phyloP scores from a whole-genome alignment of 1,140 invertebrate genomes.

The Thaumatotibia leucotreta region DNA sequence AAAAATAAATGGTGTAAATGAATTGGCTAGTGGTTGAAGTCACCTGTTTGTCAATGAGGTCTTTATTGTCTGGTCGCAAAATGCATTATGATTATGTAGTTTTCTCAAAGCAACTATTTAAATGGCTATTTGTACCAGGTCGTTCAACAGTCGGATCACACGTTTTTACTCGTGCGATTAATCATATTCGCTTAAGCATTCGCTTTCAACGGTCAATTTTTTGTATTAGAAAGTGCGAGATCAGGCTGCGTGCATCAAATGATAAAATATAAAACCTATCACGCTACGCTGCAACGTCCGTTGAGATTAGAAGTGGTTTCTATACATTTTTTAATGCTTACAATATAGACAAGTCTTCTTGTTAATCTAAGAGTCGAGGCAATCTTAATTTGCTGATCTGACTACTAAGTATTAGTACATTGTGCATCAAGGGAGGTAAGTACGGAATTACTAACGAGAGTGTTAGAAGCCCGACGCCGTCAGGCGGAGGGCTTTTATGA shows the following conservation, averaged over 20 bases:
- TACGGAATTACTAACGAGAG: too few relatives aligned
- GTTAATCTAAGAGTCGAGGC: too few relatives aligned
- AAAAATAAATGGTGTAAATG: too few relatives aligned
- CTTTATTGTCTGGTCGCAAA: background rate
- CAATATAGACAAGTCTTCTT: too few relatives aligned
- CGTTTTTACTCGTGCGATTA: constrained; percentile 9
- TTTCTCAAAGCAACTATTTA: constrained; percentile 27
- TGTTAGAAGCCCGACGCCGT: too few relatives aligned
- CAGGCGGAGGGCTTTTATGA: too few relatives aligned
- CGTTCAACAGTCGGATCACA: constrained; percentile 25
- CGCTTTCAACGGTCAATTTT: constrained; percentile 4
- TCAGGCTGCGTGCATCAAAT: constrained; percentile 5
- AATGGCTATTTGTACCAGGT: constrained; percentile 27
- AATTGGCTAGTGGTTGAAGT: too few relatives aligned
- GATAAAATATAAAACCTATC: background rate
- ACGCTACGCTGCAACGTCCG: background rate
- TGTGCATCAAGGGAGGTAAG: too few relatives aligned
- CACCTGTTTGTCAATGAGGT: background rate
- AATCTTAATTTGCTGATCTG: background rate
- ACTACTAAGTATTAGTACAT: too few relatives aligned
- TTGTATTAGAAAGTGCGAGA: constrained; percentile 6
- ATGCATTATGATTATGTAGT: constrained; percentile 7
- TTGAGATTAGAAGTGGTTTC: background rate
- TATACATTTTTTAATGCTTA: background rate
- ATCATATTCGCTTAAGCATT: constrained; percentile 10